Evolutionary conservation across 2,113 vertebrate genomes (phyloP), one percentile per base, ranked within the genome.

Genomic region (Embiotoca jacksoni): DNA sequence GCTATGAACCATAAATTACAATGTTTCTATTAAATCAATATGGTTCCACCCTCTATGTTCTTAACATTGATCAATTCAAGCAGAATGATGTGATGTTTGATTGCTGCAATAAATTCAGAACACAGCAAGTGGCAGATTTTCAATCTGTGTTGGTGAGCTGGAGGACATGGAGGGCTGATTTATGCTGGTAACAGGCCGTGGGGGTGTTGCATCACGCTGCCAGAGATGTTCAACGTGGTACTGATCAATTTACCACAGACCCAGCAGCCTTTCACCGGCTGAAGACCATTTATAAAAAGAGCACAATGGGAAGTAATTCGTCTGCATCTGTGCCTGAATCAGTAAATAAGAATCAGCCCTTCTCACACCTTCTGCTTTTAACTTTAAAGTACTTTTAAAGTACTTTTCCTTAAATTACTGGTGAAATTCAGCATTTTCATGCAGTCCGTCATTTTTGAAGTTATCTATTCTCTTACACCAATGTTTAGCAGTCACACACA

Each of bases 61-160:
- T 65, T 31, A 57, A 60, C 9, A 6, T 68, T 57, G 65, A 90
- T 86, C 76, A 87, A 81, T 86, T 82, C 44, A 61, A 75, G 69
- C 35, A 47, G 60, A 49, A 68, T 65, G 57, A 53, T 14, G 53
- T 69, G 66, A 49, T 63, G 77, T 88, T 85, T 86, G 65, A 92
- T 84, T 83, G 79, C 63, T n/a, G 71, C 65, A 44, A 90, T 89
- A 82, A 76, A 91, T 88, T 85, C 57, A 75, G 66, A 75, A 35
- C 65, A 54, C 47, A 60, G 33, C 57, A 63, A 62, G 70, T 54
- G 60, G 41, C 65, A 75, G 66, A 49, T 63, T 87, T 47, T 70
- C 53, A 72, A 64, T 81, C 60, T 72, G 59, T 36, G 67, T 53
- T 52, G 47, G 56, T 72, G 60, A 65, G 47, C 10, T 37, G 62